Percentiles rank a stretch among this genome's conserved stretches.
These are phyloP conservation scores for Agelastica alni DNA, from an alignment of 2,888 invertebrate genomes.

Conservation along the genomic window DNA sequence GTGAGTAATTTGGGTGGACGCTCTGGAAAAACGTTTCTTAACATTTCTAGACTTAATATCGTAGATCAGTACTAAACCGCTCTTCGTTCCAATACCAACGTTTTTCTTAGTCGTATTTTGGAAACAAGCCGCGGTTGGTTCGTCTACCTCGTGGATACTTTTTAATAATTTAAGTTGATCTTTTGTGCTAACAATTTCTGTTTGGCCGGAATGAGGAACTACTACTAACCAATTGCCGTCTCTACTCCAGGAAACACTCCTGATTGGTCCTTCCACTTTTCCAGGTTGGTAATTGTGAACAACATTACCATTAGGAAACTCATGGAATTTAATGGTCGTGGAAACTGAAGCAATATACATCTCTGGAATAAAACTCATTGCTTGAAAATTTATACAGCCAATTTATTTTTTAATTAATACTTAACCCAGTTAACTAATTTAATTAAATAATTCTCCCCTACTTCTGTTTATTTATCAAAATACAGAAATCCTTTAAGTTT, in stretches of 20 bases:
- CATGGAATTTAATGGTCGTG: conserved; percentile 62
- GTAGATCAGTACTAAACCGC: conserved; percentile 51
- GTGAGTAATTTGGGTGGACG: conserved; percentile 43
- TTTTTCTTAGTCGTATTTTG: conserved; percentile 50
- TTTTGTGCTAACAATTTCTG: conserved; percentile 52
- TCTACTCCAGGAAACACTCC: conserved; percentile 53
- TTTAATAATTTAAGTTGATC: conserved; percentile 48
- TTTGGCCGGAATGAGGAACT: conserved; percentile 49
- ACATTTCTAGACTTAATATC: conserved; percentile 50
- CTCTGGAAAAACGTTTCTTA: conserved; percentile 47
- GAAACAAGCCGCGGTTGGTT: conserved; percentile 53
- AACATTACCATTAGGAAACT: conserved; percentile 61
- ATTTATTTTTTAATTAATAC: not conserved
- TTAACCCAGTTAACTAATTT: no score
- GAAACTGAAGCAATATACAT: conserved; percentile 65
- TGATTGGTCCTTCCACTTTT: conserved; percentile 44
- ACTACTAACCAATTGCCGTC: conserved; percentile 53
- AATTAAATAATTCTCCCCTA: no score
- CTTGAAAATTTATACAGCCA: not conserved
- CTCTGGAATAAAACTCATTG: conserved; percentile 29
- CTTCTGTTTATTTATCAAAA: no score
- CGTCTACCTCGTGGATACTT: conserved; percentile 47
- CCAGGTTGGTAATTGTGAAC: conserved; percentile 57
- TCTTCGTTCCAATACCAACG: conserved; percentile 49
- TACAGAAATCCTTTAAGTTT: no score